Evolutionary conservation across 2,113 vertebrate genomes (phyloP), one percentile per base, ranked within the genome.

Genomic region (Hemibagrus wyckioides): DNA sequence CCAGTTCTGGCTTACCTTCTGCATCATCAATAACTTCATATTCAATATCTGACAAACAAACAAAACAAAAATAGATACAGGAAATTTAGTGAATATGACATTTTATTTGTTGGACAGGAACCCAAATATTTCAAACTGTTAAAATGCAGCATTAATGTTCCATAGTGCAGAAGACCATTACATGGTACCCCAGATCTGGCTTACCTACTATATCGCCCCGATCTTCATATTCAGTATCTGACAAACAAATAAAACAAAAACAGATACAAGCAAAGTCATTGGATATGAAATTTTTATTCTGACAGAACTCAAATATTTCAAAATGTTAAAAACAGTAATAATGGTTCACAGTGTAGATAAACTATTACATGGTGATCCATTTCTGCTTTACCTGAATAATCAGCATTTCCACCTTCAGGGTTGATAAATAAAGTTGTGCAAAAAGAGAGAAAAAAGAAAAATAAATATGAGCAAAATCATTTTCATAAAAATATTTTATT

Each of bases 11-110:
- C n/a, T 81, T 76, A 76, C 73, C 25, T 76, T 59, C 19, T 30
- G 17, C 0, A 4, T 14, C 15, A 36, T 4, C 0, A 6, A 30
- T 36, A 17, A 1, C 2, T 73, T 0, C 33, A 23, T 0, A 8
- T 75, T 75, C 15, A 69, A 36, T n/a, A 69, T 36, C 44, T 41
- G 39, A 25, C 9, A 44, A 28, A 75, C 25, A 76, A 76, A 76
- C 41, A 75, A 2, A 44, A n/a, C 0, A 50, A 76, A 76, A 76
- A 48, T 14, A 28, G 23, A 15, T 1, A 73, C 28, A 11, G 44
- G 23, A 2, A 44, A 44, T 11, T 7, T 76, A 44, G 71, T 13
- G 23, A 15, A 36, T 30, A n/a, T 5, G n/a, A 65, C 13, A 30
- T 65, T 65, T 65, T 69, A 69, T 69, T 69, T 69, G 1, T 30